Evolutionary conservation across 2,888 invertebrate species (phyloP).

Genomic region (Lycaena phlaeas): DNA sequence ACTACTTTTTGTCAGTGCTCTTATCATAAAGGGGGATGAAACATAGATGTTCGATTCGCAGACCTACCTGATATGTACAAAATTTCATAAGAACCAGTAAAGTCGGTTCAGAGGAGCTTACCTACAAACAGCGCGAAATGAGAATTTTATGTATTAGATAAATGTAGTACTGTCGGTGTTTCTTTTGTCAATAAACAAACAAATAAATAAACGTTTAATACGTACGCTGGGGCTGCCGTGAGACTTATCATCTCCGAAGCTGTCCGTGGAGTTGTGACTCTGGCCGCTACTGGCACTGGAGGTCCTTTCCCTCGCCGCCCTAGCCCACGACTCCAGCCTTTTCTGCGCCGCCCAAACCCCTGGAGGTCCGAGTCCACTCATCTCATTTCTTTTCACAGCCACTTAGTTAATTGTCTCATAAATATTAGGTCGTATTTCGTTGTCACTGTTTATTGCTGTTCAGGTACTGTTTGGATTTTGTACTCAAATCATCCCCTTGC

Average conservation of each 20-base stretch:
- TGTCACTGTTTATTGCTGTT: conserved; percentile 13
- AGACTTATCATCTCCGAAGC: conserved; percentile 64
- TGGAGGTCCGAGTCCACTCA: conserved; percentile 81
- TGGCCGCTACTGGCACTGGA: conserved; percentile 70
- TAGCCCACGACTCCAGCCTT: conserved; percentile 82
- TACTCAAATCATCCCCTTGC: too few relatives aligned
- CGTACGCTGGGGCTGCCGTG: conserved; percentile 58
- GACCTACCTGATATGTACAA: too few relatives aligned
- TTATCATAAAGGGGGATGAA: too few relatives aligned
- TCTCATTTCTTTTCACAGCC: neutral
- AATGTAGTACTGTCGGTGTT: too few relatives aligned
- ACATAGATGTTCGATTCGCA: too few relatives aligned
- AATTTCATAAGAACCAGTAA: too few relatives aligned
- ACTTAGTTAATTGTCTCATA: conserved; percentile 17
- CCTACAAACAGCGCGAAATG: too few relatives aligned
- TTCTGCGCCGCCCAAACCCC: conserved; percentile 86
- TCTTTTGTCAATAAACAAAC: too few relatives aligned
- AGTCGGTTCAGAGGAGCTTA: too few relatives aligned
- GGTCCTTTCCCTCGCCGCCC: conserved; percentile 80
- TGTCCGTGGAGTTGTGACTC: conserved; percentile 69
- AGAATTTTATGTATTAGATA: too few relatives aligned
- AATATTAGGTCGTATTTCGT: conserved; percentile 19
- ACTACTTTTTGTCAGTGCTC: too few relatives aligned
- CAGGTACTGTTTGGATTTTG: conserved; percentile 3
- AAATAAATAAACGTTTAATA: conserved; percentile 20